Percentiles rank a stretch among this genome's conserved stretches.
Conservation (phyloP, 2,797 vertebrate species). For the Enteromius anoplus region DNA sequence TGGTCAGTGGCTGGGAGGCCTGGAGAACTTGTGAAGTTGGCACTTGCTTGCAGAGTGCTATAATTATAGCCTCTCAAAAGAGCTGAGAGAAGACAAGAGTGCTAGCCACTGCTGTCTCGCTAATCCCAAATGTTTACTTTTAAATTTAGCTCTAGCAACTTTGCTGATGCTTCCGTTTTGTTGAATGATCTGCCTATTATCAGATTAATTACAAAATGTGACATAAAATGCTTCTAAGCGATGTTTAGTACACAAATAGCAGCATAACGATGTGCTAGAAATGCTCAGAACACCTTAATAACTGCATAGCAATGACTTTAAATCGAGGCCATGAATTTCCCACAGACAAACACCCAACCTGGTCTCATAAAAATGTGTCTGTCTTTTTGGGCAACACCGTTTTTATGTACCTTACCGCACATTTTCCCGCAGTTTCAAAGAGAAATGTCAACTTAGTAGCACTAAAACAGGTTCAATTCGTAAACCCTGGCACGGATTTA, state of each 20-base stretch:
- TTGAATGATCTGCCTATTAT: neutral
- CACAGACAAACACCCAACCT: neutral
- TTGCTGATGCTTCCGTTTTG: slow-evolving; percentile 9
- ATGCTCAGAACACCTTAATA: neutral
- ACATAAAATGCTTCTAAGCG: neutral
- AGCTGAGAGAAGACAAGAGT: slow-evolving; percentile 58
- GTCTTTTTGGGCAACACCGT: too few species aligned
- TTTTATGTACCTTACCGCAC: too few species aligned
- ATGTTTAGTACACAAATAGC: neutral
- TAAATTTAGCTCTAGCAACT: neutral
- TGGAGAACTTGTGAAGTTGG: slow-evolving; percentile 52
- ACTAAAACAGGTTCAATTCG: too few species aligned
- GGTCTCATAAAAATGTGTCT: too few species aligned
- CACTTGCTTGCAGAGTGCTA: slow-evolving; percentile 72
- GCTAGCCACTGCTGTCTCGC: neutral
- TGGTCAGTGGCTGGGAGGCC: slow-evolving; percentile 67
- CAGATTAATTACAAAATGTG: neutral
- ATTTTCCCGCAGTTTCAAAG: too few species aligned
- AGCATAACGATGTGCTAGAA: neutral
- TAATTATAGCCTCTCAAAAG: slow-evolving; percentile 66
- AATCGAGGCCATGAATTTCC: neutral
- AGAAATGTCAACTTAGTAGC: too few species aligned
- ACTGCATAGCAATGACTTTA: neutral
- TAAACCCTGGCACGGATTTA: too few species aligned
- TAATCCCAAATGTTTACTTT: slow-evolving; percentile 64